Evolutionary conservation across 2,888 invertebrate species (phyloP).

Genomic region (Pyrgus malvae): DNA sequence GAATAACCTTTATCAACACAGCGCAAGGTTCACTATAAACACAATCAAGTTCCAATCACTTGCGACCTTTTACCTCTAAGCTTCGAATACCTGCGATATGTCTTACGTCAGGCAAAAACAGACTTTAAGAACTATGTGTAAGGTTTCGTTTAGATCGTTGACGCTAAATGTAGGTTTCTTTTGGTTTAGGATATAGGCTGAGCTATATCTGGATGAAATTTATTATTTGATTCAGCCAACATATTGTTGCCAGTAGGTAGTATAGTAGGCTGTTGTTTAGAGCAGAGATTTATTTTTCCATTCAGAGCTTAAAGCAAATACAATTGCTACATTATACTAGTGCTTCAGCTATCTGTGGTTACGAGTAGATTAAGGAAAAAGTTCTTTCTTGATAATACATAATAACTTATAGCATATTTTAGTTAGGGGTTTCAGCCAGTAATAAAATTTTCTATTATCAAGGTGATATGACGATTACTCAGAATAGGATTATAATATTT

Average conservation of each 20-base stretch:
- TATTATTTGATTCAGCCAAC: slow-evolving; percentile 23
- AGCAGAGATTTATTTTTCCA: slow-evolving; percentile 7
- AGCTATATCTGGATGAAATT: slow-evolving; percentile 18
- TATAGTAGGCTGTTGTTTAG: slow-evolving; percentile 18
- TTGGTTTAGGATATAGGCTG: slow-evolving; percentile 12
- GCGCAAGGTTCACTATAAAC: slow-evolving; percentile 6
- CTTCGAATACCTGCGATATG: too few relatives aligned
- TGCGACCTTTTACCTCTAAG: neutral
- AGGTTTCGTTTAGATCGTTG: neutral
- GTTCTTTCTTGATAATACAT: too few relatives aligned
- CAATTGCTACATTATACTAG: neutral
- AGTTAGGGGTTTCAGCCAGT: too few relatives aligned
- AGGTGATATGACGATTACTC: too few relatives aligned
- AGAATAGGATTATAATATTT: too few relatives aligned
- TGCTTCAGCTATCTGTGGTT: neutral
- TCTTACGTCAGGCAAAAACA: neutral
- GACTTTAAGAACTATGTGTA: neutral
- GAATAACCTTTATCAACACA: neutral
- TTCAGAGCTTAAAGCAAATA: neutral
- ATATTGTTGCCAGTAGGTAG: too few relatives aligned
- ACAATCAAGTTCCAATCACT: neutral
- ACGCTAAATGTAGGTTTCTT: neutral
- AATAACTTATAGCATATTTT: too few relatives aligned
- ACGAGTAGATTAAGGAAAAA: too few relatives aligned
- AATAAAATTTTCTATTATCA: too few relatives aligned